phyloP scores from a whole-genome alignment of 2,888 invertebrate species.

The Oscheius sp. region DNA sequence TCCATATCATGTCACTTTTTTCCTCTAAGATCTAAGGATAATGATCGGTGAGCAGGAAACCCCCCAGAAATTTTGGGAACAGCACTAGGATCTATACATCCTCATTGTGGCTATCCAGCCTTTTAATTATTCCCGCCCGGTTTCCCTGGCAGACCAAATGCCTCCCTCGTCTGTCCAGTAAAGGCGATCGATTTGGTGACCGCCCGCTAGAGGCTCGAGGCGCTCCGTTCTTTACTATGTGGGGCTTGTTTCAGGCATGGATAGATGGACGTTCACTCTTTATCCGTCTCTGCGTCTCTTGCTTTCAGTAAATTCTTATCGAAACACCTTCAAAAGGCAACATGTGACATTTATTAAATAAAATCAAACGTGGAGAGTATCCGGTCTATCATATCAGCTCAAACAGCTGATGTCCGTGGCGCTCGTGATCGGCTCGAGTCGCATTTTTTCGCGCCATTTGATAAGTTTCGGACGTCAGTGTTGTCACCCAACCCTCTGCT shows the following conservation, averaged over 20 bases:
- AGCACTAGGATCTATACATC: neutral
- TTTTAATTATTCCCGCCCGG: conserved; percentile 31
- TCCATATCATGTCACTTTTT: too few relatives aligned
- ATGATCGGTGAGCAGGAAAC: too few relatives aligned
- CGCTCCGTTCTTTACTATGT: conserved; percentile 13
- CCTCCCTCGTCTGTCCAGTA: conserved; percentile 28
- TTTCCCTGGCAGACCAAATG: conserved; percentile 21
- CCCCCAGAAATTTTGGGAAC: too few relatives aligned
- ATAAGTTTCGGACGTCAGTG: conserved; percentile 10
- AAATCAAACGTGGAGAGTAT: neutral
- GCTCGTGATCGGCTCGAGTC: conserved; percentile 17
- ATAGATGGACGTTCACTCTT: neutral
- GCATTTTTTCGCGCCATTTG: conserved; percentile 12
- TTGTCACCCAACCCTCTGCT: too few relatives aligned
- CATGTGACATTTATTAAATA: neutral
- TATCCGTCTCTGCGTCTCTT: too few relatives aligned
- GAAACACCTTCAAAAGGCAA: neutral
- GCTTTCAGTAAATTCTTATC: too few relatives aligned
- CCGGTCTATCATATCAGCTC: conserved; percentile 16
- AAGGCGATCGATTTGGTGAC: conserved; percentile 30
- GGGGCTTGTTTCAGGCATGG: conserved; percentile 11
- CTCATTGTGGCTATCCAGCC: conserved; percentile 8
- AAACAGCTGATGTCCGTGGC: conserved; percentile 12
- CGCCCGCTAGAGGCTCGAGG: conserved; percentile 30
- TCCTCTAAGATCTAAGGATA: too few relatives aligned